These are phyloP conservation scores for Probosciger aterrimus DNA, from an alignment of 2,113 vertebrate genomes.

Conservation along the genomic window DNA sequence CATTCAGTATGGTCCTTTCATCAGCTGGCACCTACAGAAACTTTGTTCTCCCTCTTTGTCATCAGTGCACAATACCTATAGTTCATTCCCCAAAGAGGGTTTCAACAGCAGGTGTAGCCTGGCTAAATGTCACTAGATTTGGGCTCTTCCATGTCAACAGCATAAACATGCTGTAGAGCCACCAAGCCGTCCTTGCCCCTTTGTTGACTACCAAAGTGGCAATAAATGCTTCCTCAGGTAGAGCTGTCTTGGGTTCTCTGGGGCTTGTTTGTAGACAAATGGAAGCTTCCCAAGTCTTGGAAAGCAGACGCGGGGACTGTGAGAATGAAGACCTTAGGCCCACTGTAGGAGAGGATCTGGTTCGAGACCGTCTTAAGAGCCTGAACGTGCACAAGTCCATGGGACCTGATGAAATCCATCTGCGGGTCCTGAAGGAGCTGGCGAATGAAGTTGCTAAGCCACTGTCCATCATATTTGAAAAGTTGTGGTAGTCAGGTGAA, in stretches of 20 bases:
- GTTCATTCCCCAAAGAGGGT: background rate
- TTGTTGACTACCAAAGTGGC: background rate
- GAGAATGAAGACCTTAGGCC: too few relatives aligned
- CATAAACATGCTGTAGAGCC: background rate
- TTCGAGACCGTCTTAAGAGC: too few relatives aligned
- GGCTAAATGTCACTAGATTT: background rate
- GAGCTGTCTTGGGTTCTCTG: background rate
- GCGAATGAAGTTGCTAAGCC: too few relatives aligned
- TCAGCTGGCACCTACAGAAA: background rate
- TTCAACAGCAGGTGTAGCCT: background rate
- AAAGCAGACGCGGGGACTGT: too few relatives aligned
- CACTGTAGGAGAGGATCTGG: too few relatives aligned
- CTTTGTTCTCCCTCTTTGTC: background rate
- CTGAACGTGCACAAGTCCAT: too few relatives aligned
- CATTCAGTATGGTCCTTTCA: background rate
- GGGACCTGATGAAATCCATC: too few relatives aligned
- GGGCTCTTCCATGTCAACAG: background rate
- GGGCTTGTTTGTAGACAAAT: background rate
- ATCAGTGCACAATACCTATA: background rate
- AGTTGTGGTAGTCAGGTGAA: too few relatives aligned
- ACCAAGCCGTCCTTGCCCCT: background rate
- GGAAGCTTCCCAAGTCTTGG: too few relatives aligned
- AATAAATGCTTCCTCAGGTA: background rate
- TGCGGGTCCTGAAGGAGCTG: too few relatives aligned
- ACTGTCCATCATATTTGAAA: too few relatives aligned